A percentile compares a stretch with the other conserved stretches of the same genome.
These are phyloP conservation scores for Aspidoscelis tigris DNA, from an alignment of 2,113 vertebrate species.

Conservation along the genomic window DNA sequence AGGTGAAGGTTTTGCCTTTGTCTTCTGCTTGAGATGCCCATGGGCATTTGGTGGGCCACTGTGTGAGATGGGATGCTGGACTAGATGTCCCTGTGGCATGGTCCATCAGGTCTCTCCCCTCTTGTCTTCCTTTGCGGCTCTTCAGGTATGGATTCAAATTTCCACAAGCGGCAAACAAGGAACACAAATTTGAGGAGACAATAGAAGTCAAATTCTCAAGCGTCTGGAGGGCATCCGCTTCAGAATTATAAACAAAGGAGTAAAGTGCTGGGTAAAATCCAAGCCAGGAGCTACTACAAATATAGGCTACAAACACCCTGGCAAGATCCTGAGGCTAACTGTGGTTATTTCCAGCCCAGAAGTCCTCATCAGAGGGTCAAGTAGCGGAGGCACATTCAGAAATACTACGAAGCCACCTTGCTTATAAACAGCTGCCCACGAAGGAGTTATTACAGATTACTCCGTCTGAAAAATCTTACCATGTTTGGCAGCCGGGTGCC, in stretches of 20 bases:
- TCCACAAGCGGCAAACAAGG: too few species aligned
- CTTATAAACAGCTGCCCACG: slow-evolving; percentile 23
- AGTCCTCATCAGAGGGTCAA: background rate
- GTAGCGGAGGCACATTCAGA: background rate
- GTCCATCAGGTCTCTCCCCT: too few species aligned
- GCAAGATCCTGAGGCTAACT: background rate
- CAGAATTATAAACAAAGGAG: too few species aligned
- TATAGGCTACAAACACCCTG: background rate
- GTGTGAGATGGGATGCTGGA: too few species aligned
- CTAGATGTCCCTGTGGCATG: too few species aligned
- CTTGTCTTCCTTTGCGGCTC: too few species aligned
- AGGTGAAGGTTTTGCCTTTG: too few species aligned
- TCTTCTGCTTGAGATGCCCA: too few species aligned
- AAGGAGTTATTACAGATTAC: slow-evolving; percentile 53
- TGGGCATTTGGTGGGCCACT: too few species aligned
- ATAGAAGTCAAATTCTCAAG: background rate
- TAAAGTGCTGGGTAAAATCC: background rate
- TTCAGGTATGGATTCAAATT: too few species aligned
- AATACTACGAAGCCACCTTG: background rate
- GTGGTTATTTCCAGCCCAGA: background rate
- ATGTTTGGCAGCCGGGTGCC: slow-evolving; percentile 65
- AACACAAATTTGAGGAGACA: too few species aligned
- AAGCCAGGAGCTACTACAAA: background rate
- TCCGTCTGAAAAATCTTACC: slow-evolving; percentile 59
- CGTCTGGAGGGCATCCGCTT: background rate